Evolutionary conservation across 2,113 vertebrate genomes (phyloP).

Genomic region (Oncorhynchus masou): DNA sequence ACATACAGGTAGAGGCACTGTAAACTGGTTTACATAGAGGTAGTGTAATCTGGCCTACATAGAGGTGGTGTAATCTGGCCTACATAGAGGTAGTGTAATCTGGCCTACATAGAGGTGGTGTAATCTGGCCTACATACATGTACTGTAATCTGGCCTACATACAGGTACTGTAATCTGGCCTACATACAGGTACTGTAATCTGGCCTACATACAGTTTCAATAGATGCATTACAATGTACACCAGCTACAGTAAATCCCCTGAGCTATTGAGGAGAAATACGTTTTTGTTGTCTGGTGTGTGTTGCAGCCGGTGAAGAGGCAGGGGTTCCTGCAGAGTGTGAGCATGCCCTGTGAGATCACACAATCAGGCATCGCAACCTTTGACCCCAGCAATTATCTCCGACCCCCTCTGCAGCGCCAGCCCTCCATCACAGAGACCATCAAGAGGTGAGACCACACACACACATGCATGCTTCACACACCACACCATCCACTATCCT

Average conservation of each 20-base stretch:
- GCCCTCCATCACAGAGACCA: slow-evolving; percentile 91
- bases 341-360: slow-evolving; percentile 87
- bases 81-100: neutral
- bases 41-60: neutral
- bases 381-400: slow-evolving; percentile 68
- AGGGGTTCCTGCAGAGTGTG: slow-evolving; percentile 81
- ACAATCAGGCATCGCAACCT: slow-evolving; percentile 64
- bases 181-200: neutral
- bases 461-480: neutral
- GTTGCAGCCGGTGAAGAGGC: slow-evolving; percentile 60
- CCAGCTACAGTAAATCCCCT: neutral
- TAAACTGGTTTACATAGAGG: too few species aligned
- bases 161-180: too few species aligned
- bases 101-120: too few species aligned
- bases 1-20: too few species aligned
- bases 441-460: slow-evolving; percentile 81
- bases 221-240: neutral
- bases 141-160: too few species aligned
- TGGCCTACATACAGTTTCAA: neutral
- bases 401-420: slow-evolving; percentile 78
- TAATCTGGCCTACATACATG: too few species aligned
- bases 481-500: neutral
- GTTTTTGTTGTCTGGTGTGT: slow-evolving; percentile 12
- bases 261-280: neutral
- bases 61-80: too few species aligned